These are phyloP conservation scores for Mastacembelus armatus DNA, from an alignment of 2,797 vertebrate genomes.

Conservation along the genomic window DNA sequence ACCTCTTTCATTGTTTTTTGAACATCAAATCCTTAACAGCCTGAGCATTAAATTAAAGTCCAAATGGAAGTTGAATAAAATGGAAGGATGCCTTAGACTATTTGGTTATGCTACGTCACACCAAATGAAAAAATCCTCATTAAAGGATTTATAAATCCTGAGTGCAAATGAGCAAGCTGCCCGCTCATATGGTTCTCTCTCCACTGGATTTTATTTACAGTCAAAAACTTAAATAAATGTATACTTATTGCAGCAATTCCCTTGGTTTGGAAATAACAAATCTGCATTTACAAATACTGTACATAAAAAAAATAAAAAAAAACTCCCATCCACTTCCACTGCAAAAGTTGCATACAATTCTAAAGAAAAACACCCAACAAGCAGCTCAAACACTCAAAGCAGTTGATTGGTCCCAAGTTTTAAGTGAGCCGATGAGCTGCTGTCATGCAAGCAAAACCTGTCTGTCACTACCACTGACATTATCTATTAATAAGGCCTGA, in stretches of 20 bases:
- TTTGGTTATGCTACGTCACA: slow-evolving; percentile 45
- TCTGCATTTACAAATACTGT: background rate
- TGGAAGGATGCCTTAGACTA: slow-evolving; percentile 42
- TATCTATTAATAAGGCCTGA: slow-evolving; percentile 44
- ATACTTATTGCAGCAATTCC: background rate
- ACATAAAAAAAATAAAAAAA: slow-evolving; percentile 2
- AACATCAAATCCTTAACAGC: slow-evolving; percentile 53
- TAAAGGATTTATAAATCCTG: slow-evolving; percentile 45
- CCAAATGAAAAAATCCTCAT: slow-evolving; percentile 51
- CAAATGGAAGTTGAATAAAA: slow-evolving; percentile 61
- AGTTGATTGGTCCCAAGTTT: slow-evolving; percentile 14
- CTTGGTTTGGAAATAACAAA: slow-evolving; percentile 22
- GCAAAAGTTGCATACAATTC: background rate
- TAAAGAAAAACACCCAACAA: slow-evolving; percentile 14
- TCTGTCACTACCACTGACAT: slow-evolving; percentile 27
- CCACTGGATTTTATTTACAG: slow-evolving; percentile 7
- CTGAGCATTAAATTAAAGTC: slow-evolving; percentile 55
- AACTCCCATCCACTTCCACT: background rate
- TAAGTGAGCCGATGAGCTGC: slow-evolving; percentile 10
- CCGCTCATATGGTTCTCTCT: slow-evolving; percentile 7
- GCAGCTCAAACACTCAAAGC: slow-evolving; percentile 13
- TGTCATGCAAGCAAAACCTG: slow-evolving; percentile 20
- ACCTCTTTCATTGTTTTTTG: slow-evolving; percentile 49
- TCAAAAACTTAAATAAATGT: background rate
- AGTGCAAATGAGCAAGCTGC: slow-evolving; percentile 10